A percentile compares a stretch with the other conserved stretches of the same genome.
These are phyloP conservation scores for Anthopleura sola DNA, from an alignment of 64 coral and sea anemone genomes.

Conservation along the genomic window DNA sequence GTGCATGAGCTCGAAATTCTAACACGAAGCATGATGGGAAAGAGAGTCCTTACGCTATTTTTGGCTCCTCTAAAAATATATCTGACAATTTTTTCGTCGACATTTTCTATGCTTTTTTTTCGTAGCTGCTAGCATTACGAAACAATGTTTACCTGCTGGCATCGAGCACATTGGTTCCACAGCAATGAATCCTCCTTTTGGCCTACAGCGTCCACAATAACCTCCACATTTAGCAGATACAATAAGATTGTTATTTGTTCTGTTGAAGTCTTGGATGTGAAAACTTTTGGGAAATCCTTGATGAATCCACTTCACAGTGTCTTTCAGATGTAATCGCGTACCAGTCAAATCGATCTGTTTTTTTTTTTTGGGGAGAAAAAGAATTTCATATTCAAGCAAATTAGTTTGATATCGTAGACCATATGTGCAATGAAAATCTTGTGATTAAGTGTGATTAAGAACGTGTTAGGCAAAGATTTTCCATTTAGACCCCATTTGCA, in stretches of 20 bases:
- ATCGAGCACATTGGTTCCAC: conserved; percentile 63
- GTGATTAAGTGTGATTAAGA: too few relatives aligned
- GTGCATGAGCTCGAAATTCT: too few relatives aligned
- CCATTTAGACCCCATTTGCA: too few relatives aligned
- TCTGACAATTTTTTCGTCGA: too few relatives aligned
- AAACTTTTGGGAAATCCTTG: conserved; percentile 79
- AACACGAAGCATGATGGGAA: too few relatives aligned
- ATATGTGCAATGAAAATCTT: too few relatives aligned
- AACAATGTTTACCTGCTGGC: conserved; percentile 59
- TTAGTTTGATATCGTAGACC: too few relatives aligned
- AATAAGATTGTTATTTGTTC: conserved; percentile 35
- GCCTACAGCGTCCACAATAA: conserved; percentile 81
- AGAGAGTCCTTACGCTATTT: too few relatives aligned
- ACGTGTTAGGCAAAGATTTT: too few relatives aligned
- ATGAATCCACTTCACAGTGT: conserved; percentile 67
- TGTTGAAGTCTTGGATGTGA: conserved; percentile 77
- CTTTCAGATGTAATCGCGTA: conserved; percentile 58
- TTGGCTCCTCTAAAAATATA: too few relatives aligned
- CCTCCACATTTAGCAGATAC: conserved; percentile 89
- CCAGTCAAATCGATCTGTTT: conserved; percentile 62
- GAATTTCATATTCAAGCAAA: neutral
- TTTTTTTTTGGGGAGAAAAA: neutral
- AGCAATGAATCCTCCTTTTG: conserved; percentile 53
- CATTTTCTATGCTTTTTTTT: too few relatives aligned
- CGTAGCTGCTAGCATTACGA: too few relatives aligned